Evolutionary conservation across 2,888 invertebrate genomes (phyloP).

Genomic region (Ceraclea dissimilis): DNA sequence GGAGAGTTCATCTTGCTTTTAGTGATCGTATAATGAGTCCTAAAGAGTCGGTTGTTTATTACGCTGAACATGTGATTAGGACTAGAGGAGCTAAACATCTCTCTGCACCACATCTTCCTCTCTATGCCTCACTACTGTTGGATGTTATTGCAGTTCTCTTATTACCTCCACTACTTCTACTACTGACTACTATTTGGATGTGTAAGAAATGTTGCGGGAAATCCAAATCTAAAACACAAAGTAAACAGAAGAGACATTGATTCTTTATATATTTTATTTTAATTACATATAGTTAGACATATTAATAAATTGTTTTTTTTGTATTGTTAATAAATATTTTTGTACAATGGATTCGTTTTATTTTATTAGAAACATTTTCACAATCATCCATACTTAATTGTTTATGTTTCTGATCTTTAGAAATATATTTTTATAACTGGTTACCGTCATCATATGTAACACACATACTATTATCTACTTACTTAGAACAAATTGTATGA

Average conservation of each 20-base stretch:
- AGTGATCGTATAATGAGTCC: not conserved
- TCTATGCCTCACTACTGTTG: not conserved
- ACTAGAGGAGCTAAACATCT: constrained; percentile 1
- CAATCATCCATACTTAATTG: too few species aligned
- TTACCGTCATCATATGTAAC: too few species aligned
- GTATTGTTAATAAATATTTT: too few species aligned
- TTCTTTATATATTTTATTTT: too few species aligned
- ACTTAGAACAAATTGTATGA: too few species aligned
- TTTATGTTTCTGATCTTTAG: too few species aligned
- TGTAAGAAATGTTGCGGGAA: not conserved
- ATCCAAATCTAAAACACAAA: not conserved
- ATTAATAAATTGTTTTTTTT: too few species aligned
- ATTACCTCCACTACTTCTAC: constrained; percentile 2
- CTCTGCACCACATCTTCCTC: not conserved
- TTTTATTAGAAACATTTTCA: too few species aligned
- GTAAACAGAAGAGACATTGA: not conserved
- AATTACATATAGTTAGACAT: too few species aligned
- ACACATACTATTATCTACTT: too few species aligned
- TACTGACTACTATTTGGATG: not conserved
- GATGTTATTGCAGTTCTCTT: constrained; percentile 1
- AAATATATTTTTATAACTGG: too few species aligned
- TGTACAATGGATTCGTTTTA: too few species aligned
- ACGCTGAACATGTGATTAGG: constrained; percentile 4
- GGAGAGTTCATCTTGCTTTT: not conserved
- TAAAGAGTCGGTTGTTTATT: not conserved